Base-by-base conservation (phyloP, 2,888 invertebrate species). In the Xylota sylvarum region DNA sequence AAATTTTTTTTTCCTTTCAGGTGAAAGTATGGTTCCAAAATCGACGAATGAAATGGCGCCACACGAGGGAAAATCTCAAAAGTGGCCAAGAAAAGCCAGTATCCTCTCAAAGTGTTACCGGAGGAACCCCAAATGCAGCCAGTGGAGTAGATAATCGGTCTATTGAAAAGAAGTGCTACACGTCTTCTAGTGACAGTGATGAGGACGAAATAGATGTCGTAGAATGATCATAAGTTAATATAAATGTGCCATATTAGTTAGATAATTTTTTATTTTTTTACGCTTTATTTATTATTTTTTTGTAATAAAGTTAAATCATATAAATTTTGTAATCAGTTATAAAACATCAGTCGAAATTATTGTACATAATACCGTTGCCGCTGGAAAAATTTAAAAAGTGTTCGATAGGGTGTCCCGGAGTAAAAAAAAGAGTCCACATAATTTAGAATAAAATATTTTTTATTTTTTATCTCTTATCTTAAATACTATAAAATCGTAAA, bases 11-110 rank as follows among this genome's bases (percentile, higher is more conserved):
- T 27, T 30, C 52, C 82, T 81, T 89, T 10, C 92, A 97, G 96
- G 97, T 97, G 1, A 97, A 97, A 93, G 97, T 98, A 2, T 97
- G 97, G 97, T 98, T 97, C 91, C 98, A 98, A 93, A 98, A 93
- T 90, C 94, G 97, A 0, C 94, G 97, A 76, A 97, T 97, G 97
- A 97, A 97, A 91, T 97, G 97, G 97, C 94, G 97, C 0, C 97
- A 97, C 90, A 95, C 95, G 35, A 95, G 95, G 88, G 96, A 96
- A 89, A 94, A 94, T 85, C 89, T 92, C 0, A 92, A 92, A 73
- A 91, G 91, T 65, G 92, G 92, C 0, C 92, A 92, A 32, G 92
- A 92, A 60, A 92, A 92, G 73, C 90, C 91, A 37, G 89, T 90
- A 0, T 14, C 80, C 65, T n/a, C 84, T 0, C 77, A 73, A 64